Evolutionary conservation across 2,888 invertebrate genomes (phyloP).

Genomic region (Hermaeophaga mercurialis): DNA sequence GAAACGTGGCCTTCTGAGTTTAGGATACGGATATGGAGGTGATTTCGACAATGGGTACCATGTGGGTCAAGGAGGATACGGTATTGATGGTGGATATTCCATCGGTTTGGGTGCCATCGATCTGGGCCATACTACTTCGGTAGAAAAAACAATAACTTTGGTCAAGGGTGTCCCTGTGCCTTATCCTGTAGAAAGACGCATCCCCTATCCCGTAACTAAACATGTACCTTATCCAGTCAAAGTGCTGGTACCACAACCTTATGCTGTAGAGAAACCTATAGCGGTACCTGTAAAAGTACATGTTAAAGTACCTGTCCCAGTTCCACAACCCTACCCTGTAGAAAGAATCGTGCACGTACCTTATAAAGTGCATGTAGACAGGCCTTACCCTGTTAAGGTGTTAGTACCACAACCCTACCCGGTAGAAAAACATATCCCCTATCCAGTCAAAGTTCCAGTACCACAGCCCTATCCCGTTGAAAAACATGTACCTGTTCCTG

Average conservation of each 20-base stretch:
- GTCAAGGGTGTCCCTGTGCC: conserved; percentile 70
- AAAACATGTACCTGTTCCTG: conserved; percentile 74
- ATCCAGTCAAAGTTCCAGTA: conserved; percentile 76
- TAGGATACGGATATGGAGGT: conserved; percentile 81
- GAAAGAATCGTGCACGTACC: conserved; percentile 78
- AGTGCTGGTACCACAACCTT: conserved; percentile 67
- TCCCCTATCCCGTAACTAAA: conserved; percentile 70
- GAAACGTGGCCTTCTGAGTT: conserved; percentile 78
- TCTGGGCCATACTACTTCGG: conserved; percentile 58
- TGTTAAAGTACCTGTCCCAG: conserved; percentile 79
- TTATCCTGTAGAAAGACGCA: conserved; percentile 67
- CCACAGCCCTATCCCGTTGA: conserved; percentile 80
- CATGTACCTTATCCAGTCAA: conserved; percentile 68
- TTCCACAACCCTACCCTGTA: conserved; percentile 78
- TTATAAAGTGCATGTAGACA: conserved; percentile 71
- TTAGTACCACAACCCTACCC: conserved; percentile 80
- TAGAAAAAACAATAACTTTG: conserved; percentile 69
- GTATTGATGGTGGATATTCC: conserved; percentile 41
- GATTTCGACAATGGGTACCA: conserved; percentile 75
- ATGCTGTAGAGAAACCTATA: conserved; percentile 76
- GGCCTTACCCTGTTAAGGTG: conserved; percentile 80
- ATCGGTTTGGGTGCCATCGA: conserved; percentile 43
- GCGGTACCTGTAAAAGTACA: conserved; percentile 76
- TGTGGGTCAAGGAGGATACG: conserved; percentile 66
- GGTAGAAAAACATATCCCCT: conserved; percentile 75